Evolutionary conservation across 1,140 invertebrate genomes (phyloP).

Genomic region (Lepidurus couesii): DNA sequence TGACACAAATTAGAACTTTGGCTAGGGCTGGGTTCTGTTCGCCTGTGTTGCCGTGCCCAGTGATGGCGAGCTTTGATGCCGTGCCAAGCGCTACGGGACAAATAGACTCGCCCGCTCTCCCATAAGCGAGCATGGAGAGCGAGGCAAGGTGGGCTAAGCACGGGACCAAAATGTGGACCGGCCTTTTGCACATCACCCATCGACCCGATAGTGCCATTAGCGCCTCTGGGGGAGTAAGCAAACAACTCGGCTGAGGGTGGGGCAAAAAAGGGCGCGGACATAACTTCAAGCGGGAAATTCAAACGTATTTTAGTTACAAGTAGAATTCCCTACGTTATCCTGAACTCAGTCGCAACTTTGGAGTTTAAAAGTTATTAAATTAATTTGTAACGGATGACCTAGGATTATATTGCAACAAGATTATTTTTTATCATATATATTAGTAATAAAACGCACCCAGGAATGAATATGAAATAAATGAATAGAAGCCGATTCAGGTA

Average conservation of each 20-base stretch:
- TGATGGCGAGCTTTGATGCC: conserved; percentile 17
- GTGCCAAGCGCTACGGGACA: background rate
- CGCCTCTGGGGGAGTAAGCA: conserved; percentile 17
- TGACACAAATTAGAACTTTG: conserved; percentile 22
- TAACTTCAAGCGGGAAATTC: background rate
- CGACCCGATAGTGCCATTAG: background rate
- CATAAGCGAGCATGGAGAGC: background rate
- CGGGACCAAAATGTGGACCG: background rate
- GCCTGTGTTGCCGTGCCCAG: conserved; percentile 11
- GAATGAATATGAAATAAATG: no score
- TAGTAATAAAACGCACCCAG: no score
- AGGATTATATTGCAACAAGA: no score
- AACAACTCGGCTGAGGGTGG: background rate
- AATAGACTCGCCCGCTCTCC: background rate
- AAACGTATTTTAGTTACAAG: background rate
- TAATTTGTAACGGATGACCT: no score
- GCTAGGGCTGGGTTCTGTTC: conserved; percentile 13
- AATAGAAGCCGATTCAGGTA: no score
- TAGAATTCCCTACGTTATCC: no score
- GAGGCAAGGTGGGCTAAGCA: background rate
- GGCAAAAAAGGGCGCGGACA: conserved; percentile 1
- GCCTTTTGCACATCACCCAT: background rate
- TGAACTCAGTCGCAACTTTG: no score
- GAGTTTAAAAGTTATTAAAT: no score
- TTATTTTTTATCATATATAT: no score